Conservation (phyloP, 1,140 invertebrate species). For the Drosophila tristis region DNA sequence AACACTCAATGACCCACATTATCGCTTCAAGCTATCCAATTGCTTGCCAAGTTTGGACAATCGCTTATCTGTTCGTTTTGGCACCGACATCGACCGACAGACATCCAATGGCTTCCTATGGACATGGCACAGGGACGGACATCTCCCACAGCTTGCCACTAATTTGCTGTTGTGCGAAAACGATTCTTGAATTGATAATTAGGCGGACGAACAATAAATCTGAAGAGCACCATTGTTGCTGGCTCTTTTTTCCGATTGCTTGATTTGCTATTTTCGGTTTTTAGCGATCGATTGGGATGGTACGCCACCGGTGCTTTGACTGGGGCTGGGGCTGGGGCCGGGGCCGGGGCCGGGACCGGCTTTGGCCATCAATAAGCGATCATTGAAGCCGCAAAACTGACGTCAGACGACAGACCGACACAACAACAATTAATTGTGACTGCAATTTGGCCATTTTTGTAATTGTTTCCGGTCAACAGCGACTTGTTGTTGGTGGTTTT, state of each 20-base stretch:
- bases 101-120: slow-evolving; percentile 1
- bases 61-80: neutral
- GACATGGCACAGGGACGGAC: slow-evolving; percentile 8
- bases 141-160: slow-evolving; percentile 3
- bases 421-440: slow-evolving; percentile 61
- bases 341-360: neutral
- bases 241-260: slow-evolving; percentile 18
- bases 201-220: slow-evolving; percentile 63
- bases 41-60: too few species aligned
- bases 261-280: slow-evolving; percentile 48
- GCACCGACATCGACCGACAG: neutral
- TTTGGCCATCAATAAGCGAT: slow-evolving; percentile 16
- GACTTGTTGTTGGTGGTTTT: slow-evolving; percentile 32
- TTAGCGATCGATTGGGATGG: slow-evolving; percentile 32
- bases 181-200: slow-evolving; percentile 75
- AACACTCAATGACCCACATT: neutral
- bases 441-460: slow-evolving; percentile 78
- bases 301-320: neutral
- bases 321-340: neutral
- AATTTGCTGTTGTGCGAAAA: slow-evolving; percentile 51
- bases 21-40: neutral
- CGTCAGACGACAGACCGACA: slow-evolving; percentile 72
- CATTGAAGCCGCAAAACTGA: slow-evolving; percentile 18
- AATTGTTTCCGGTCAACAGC: slow-evolving; percentile 65
- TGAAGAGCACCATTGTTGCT: slow-evolving; percentile 28